Conservation (phyloP, 2,113 vertebrate species). For the Mungos mungo region DNA sequence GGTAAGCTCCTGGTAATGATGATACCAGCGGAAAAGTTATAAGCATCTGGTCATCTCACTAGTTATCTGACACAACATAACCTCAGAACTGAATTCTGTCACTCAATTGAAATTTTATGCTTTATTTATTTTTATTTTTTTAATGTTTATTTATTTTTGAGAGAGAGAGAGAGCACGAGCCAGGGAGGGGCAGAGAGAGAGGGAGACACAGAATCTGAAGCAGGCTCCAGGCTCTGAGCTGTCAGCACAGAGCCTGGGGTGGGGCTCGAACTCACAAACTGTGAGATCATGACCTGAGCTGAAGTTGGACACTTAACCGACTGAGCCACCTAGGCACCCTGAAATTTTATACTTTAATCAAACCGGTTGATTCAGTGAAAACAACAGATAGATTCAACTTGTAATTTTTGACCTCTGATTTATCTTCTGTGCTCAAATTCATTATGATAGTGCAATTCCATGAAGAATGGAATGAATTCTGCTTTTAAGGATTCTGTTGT, state of each 20-base stretch:
- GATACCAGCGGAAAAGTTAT: background rate
- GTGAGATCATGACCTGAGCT: too few relatives aligned
- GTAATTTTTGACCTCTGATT: background rate
- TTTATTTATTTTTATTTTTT: background rate
- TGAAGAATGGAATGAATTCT: background rate
- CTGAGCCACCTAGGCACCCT: too few relatives aligned
- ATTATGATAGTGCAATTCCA: background rate
- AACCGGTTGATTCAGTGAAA: background rate
- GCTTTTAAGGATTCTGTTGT: background rate
- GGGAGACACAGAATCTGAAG: too few relatives aligned
- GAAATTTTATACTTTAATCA: background rate
- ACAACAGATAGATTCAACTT: background rate
- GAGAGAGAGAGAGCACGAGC: too few relatives aligned
- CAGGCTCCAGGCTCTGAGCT: too few relatives aligned
- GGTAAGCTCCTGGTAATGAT: background rate
- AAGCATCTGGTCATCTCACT: background rate
- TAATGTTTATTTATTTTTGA: too few relatives aligned
- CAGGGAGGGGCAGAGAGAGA: too few relatives aligned
- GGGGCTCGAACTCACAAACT: too few relatives aligned
- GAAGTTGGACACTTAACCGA: too few relatives aligned
- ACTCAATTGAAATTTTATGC: background rate
- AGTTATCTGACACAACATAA: background rate
- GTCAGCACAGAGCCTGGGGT: too few relatives aligned
- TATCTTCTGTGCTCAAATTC: background rate
- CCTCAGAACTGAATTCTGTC: background rate